These are phyloP conservation scores for Anastatus disparis DNA, from an alignment of 1,140 invertebrate genomes.

Conservation along the genomic window DNA sequence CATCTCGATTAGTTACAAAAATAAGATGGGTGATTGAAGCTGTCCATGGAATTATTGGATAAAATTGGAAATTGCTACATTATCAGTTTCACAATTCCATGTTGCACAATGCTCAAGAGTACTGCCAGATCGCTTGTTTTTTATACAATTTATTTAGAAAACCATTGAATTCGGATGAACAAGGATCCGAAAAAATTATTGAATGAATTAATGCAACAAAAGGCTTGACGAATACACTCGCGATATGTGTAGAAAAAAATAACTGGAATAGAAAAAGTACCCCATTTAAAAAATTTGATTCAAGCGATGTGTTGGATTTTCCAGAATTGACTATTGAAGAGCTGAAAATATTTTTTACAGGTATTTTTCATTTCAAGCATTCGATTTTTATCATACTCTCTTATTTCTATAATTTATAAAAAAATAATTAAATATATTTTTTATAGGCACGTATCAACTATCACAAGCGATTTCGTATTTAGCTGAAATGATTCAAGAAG, in stretches of 20 bases:
- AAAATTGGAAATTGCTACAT: constrained; percentile 49
- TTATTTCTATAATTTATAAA: no score
- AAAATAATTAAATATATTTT: no score
- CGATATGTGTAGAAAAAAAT: constrained; percentile 42
- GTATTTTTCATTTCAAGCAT: no score
- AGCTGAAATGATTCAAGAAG: constrained; percentile 31
- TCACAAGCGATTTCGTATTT: constrained; percentile 41
- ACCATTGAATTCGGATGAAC: constrained; percentile 39
- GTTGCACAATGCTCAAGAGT: constrained; percentile 36
- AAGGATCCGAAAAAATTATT: constrained; percentile 33
- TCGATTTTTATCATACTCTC: no score
- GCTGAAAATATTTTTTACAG: constrained; percentile 36
- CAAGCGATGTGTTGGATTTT: constrained; percentile 38
- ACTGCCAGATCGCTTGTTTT: constrained; percentile 43
- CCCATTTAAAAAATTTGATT: constrained; percentile 36
- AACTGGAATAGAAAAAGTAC: constrained; percentile 29
- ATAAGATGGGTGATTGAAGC: constrained; percentile 58
- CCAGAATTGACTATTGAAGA: constrained; percentile 41
- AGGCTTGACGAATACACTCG: constrained; percentile 38
- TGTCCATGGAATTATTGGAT: constrained; percentile 50
- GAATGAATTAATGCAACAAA: constrained; percentile 34
- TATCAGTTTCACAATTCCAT: constrained; percentile 50
- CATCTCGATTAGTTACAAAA: constrained; percentile 55
- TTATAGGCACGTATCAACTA: constrained; percentile 41
- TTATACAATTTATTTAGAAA: constrained; percentile 45